A percentile compares a stretch with the other conserved stretches of the same genome.
Evolutionary conservation across 2,797 vertebrate species (phyloP).

Genomic region (Octomys mimax): DNA sequence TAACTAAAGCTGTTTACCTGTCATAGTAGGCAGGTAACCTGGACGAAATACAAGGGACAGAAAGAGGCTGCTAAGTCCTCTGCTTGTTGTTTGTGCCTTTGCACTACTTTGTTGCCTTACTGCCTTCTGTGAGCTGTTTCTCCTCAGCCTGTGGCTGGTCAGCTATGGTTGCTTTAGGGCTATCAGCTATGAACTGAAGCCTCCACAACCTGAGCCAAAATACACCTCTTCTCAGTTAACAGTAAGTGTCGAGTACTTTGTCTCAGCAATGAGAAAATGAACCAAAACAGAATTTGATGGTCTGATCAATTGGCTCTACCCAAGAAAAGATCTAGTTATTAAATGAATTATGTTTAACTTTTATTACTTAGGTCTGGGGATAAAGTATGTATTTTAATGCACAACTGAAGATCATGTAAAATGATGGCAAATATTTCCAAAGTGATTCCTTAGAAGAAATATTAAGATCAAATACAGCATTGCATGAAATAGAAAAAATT

Average conservation of each 20-base stretch:
- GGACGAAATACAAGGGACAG: not conserved
- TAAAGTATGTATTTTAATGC: not conserved
- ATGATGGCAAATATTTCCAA: not conserved
- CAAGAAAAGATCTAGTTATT: not conserved
- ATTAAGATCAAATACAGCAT: not conserved
- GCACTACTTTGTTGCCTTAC: not conserved
- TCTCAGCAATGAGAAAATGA: not conserved
- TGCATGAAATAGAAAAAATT: not conserved
- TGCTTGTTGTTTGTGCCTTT: not conserved
- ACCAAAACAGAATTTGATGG: not conserved
- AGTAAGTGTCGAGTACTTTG: not conserved
- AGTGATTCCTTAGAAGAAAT: not conserved
- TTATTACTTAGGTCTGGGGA: not conserved
- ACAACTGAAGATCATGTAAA: not conserved
- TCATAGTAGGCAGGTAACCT: not conserved
- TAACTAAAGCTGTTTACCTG: too few species aligned
- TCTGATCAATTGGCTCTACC: not conserved
- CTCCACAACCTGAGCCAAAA: not conserved
- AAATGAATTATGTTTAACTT: slow-evolving; percentile 35
- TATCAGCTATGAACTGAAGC: not conserved
- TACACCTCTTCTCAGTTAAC: not conserved
- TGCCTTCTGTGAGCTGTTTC: not conserved
- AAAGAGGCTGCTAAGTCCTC: not conserved
- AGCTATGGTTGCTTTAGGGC: not conserved
- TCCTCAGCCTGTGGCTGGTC: not conserved